phyloP scores from a whole-genome alignment of 2,797 vertebrate species.

The Neosilurus mollespiculum region DNA sequence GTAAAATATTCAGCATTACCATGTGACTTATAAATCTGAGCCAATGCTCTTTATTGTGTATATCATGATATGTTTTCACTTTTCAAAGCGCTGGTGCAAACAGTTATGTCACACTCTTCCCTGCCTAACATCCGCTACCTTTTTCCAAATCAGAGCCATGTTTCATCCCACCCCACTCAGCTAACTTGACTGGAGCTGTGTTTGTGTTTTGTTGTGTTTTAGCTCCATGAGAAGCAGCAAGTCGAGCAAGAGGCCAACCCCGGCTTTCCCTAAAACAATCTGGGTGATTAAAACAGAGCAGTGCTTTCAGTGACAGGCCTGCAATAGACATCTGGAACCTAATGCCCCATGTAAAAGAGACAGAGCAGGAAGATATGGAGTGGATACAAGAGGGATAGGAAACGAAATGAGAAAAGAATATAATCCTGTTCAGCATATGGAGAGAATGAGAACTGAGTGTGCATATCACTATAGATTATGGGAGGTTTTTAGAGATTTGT shows the following conservation, averaged over 20 bases:
- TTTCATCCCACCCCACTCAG: slow-evolving; percentile 30
- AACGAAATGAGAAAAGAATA: slow-evolving; percentile 2
- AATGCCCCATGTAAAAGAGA: slow-evolving; percentile 25
- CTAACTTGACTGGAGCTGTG: slow-evolving; percentile 26
- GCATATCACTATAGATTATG: not conserved
- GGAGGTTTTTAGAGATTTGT: slow-evolving; percentile 5
- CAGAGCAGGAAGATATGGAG: not conserved
- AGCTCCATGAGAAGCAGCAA: slow-evolving; percentile 31
- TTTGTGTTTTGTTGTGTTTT: slow-evolving; percentile 44
- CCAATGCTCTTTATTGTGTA: not conserved
- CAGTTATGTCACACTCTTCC: slow-evolving; percentile 17
- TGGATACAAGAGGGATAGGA: slow-evolving; percentile 21
- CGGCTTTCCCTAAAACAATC: slow-evolving; percentile 33
- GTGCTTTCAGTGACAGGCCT: slow-evolving; percentile 49
- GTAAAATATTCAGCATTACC: not conserved
- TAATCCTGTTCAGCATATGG: not conserved
- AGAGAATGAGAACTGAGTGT: not conserved
- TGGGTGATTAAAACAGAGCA: slow-evolving; percentile 33
- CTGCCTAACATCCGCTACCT: slow-evolving; percentile 8
- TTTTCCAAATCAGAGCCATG: slow-evolving; percentile 28
- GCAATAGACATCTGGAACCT: slow-evolving; percentile 43
- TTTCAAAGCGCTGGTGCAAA: slow-evolving; percentile 12
- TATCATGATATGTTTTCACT: slow-evolving; percentile 1
- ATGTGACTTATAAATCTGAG: not conserved
- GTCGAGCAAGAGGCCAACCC: slow-evolving; percentile 23